Conservation (phyloP, 2,888 invertebrate species). For the Tanypteryx hageni region DNA sequence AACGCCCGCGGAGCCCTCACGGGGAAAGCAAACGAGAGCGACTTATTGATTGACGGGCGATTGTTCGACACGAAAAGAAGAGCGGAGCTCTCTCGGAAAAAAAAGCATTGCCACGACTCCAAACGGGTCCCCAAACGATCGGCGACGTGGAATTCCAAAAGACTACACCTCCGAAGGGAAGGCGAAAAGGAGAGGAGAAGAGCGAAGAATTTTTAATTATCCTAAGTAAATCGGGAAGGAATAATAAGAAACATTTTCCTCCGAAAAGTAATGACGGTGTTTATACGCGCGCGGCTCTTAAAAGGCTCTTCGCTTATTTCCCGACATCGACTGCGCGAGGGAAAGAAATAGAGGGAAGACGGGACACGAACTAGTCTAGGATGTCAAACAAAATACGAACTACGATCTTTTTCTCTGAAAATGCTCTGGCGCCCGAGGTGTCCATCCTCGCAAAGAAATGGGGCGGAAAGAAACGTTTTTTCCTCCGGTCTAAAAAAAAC, state of each 20-base stretch:
- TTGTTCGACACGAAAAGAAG: conserved; percentile 30
- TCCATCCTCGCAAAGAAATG: too few species aligned
- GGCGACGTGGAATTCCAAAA: neutral
- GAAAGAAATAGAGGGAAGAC: neutral
- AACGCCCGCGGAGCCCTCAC: neutral
- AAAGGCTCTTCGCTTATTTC: neutral
- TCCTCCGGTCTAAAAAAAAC: too few species aligned
- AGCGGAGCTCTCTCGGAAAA: neutral
- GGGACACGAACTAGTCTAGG: neutral
- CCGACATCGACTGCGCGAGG: neutral
- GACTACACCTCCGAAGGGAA: neutral
- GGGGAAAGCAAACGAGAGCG: neutral
- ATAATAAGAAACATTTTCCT: neutral
- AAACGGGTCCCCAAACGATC: neutral
- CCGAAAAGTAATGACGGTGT: too few species aligned
- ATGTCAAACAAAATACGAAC: neutral
- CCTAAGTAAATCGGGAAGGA: conserved; percentile 24
- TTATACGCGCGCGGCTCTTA: neutral
- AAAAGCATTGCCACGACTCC: neutral
- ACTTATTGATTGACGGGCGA: neutral
- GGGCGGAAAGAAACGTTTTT: too few species aligned
- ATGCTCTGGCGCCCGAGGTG: too few species aligned
- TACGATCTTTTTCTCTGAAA: neutral
- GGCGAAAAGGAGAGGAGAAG: neutral
- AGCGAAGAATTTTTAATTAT: conserved; percentile 10